Evolutionary conservation across 2,888 invertebrate species (phyloP).

Genomic region (Pseudococcus viburni): DNA sequence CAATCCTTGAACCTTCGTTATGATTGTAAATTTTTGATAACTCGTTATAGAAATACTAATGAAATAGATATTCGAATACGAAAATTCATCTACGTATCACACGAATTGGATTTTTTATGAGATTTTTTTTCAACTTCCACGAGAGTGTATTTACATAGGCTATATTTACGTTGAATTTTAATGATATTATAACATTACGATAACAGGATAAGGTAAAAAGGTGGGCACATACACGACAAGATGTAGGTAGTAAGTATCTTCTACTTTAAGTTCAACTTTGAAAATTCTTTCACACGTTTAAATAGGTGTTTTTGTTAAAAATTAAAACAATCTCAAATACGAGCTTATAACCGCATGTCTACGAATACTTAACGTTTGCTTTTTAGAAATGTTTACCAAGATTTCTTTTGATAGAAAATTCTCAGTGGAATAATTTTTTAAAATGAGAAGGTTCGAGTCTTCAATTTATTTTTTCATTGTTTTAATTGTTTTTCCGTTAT

Average conservation of each 20-base stretch:
- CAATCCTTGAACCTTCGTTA: too few species aligned
- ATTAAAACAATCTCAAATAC: neutral
- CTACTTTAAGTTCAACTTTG: neutral
- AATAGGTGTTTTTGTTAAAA: neutral
- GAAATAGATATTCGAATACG: too few species aligned
- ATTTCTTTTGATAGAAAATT: neutral
- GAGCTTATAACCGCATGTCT: neutral
- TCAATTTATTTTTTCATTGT: conserved; percentile 17
- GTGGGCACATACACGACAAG: too few species aligned
- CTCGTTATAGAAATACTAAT: too few species aligned
- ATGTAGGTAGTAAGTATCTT: neutral
- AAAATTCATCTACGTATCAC: too few species aligned
- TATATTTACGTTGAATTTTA: conserved; percentile 11
- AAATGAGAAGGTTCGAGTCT: neutral
- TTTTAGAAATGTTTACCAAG: neutral
- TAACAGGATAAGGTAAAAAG: neutral
- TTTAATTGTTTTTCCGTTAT: neutral
- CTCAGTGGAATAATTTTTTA: neutral
- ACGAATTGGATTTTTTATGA: too few species aligned
- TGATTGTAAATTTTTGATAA: too few species aligned
- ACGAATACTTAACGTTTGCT: neutral
- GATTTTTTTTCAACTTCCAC: too few species aligned
- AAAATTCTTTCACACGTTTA: neutral
- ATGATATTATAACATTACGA: neutral
- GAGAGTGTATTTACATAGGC: too few species aligned